Evolutionary conservation across 1,140 invertebrate genomes (phyloP), one percentile per base, ranked within the genome.

Genomic region (Platyura marginata): DNA sequence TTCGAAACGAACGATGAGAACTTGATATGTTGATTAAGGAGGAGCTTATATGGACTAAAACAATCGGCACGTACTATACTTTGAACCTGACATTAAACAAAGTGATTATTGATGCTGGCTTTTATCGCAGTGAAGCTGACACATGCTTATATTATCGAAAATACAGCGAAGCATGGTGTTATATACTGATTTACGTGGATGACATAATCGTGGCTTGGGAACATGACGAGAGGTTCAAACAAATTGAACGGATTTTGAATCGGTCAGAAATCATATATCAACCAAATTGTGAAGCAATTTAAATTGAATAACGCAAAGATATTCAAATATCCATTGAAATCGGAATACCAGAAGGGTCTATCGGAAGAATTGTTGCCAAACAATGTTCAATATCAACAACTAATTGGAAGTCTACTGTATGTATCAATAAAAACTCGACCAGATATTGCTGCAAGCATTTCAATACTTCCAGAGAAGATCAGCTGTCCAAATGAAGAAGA

Each of bases 1-100:
- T 56, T 48, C 20, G 40, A 49, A 34, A 29, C 21, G 11, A 21
- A 21, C 32, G 44, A 48, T 2, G 33, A 35, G 37, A 37, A 38
- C 43, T 36, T 46, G 4, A 43, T 51, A 22, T 54, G 46, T 16
- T 49, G 21, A 15, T 39, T 66, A 13, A 51, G 54, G 3, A 57
- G 54, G 45, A 51, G 50, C 19, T 15, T 64, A 3, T 64, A 65
- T 43, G 56, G 56, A 0, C 45, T 65, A 2, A 61, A 63, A 48
- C 59, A 65, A 47, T 49, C 61, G 29, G 49, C 56, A n/a, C n/a
- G n/a, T n/a, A n/a, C n/a, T n/a, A n/a, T n/a, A n/a, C n/a, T n/a
- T n/a, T n/a, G n/a, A n/a, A n/a, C n/a, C n/a, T n/a, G n/a, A n/a
- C n/a, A n/a, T n/a, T n/a, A n/a, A n/a, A n/a, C n/a, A n/a, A n/a